Evolutionary conservation across 2,113 vertebrate genomes (phyloP), one percentile per base, ranked within the genome.

Genomic region (Ictalurus punctatus): DNA sequence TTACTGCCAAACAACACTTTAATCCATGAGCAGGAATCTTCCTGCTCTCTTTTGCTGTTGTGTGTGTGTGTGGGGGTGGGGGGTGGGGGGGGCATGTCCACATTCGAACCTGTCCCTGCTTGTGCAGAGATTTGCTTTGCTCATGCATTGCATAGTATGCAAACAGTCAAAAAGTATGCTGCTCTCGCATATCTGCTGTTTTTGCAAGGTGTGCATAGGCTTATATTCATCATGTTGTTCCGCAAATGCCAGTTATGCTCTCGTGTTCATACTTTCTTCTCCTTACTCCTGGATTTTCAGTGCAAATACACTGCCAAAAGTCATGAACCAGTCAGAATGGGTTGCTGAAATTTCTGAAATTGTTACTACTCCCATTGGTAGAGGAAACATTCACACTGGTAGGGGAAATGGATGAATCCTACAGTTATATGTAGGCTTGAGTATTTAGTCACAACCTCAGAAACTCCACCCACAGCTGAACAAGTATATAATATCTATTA

Each of bases 1-100:
- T 83, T 63, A 83, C 34, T 63, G 58, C 59, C 81, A 83, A 83
- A 40, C 44, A 58, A 82, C 52, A 73, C 58, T 52, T 61, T 44
- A 40, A 40, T 83, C 58, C 30, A 25, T n/a, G 81, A 25, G 58
- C 56, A 23, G 27, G 23, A 40, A 61, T 40, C 17, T 59, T 83
- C 40, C 19, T 23, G 56, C 30, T 61, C 2, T 23, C 10, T 82
- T 82, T 58, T 34, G 8, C 54, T 37, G 12, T 63, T 63, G 81
- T 40, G 21, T n/a, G n/a, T n/a, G n/a, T n/a, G n/a, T n/a, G n/a
- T n/a, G n/a, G n/a, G n/a, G n/a, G n/a, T n/a, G n/a, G n/a, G n/a
- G n/a, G n/a, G n/a, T n/a, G n/a, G n/a, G n/a, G n/a, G n/a, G n/a
- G n/a, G n/a, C 6, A 34, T 54, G 52, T 59, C 54, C 27, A 52